These are phyloP conservation scores for Zaprionus camerounensis DNA, from an alignment of 1,140 invertebrate genomes.

Conservation along the genomic window DNA sequence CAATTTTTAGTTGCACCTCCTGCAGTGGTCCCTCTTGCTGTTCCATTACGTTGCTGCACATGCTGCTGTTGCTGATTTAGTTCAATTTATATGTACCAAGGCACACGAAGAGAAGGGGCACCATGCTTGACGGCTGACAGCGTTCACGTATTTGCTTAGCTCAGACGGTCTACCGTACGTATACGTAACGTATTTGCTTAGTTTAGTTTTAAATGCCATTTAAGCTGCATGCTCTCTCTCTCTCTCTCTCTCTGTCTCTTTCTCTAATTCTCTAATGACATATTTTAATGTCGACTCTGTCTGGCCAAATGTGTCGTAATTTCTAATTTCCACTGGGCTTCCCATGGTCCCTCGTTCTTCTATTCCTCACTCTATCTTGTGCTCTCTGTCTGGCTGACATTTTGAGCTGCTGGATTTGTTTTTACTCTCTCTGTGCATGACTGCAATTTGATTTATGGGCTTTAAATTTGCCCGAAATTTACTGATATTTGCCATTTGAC, in stretches of 20 bases:
- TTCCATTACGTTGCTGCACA: conserved; percentile 17
- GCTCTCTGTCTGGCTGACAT: conserved; percentile 9
- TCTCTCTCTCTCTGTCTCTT: conserved; percentile 26
- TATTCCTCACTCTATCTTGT: neutral
- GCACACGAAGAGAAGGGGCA: neutral
- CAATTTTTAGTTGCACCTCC: conserved; percentile 22
- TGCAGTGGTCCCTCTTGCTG: conserved; percentile 1
- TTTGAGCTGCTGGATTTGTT: conserved; percentile 27
- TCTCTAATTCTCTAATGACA: conserved; percentile 72
- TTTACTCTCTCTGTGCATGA: conserved; percentile 36
- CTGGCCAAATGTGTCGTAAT: conserved; percentile 69
- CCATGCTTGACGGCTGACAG: conserved; percentile 41
- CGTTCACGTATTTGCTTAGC: conserved; percentile 32
- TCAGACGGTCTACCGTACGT: neutral
- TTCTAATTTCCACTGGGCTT: conserved; percentile 64
- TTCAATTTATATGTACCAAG: conserved; percentile 69
- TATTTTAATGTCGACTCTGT: conserved; percentile 70
- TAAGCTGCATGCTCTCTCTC: conserved; percentile 52
- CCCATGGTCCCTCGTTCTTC: neutral
- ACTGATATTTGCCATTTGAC: conserved; percentile 46
- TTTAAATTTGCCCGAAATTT: conserved; percentile 61
- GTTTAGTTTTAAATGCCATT: conserved; percentile 76
- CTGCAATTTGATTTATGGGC: conserved; percentile 71
- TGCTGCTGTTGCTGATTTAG: conserved; percentile 65
- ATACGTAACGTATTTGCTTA: conserved; percentile 63